Conservation (phyloP, 1,140 invertebrate species). For the Musca vetustissima region DNA sequence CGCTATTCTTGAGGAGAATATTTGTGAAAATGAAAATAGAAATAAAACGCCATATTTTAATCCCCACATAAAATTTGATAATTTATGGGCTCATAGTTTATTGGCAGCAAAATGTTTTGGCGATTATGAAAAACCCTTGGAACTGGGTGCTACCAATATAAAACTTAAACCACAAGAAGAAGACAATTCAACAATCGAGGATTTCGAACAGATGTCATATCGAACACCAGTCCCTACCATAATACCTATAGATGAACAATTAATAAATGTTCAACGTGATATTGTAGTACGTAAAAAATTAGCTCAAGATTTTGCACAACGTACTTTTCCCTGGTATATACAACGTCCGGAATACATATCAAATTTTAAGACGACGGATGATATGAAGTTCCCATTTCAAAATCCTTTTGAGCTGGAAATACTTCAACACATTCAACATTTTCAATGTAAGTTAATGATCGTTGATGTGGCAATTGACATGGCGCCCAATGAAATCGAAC, state of each 20-base stretch:
- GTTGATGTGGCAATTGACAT: slow-evolving; percentile 40
- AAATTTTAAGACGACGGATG: slow-evolving; percentile 30
- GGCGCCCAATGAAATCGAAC: slow-evolving; percentile 34
- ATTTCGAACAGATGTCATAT: neutral
- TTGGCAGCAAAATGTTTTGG: slow-evolving; percentile 37
- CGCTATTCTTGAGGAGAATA: slow-evolving; percentile 40
- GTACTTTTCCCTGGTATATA: slow-evolving; percentile 46
- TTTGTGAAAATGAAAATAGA: slow-evolving; percentile 35
- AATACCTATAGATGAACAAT: slow-evolving; percentile 28
- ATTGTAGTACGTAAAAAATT: slow-evolving; percentile 35
- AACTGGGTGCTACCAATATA: slow-evolving; percentile 30
- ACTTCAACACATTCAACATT: slow-evolving; percentile 33
- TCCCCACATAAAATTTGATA: slow-evolving; percentile 34
- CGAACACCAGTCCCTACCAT: slow-evolving; percentile 28
- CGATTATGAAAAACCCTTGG: slow-evolving; percentile 34
- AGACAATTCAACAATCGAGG: neutral
- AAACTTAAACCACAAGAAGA: slow-evolving; percentile 18
- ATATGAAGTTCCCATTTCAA: slow-evolving; percentile 28
- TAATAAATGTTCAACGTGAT: slow-evolving; percentile 8
- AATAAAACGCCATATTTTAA: slow-evolving; percentile 26
- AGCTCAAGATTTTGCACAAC: slow-evolving; percentile 42
- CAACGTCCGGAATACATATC: slow-evolving; percentile 34
- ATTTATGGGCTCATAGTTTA: slow-evolving; percentile 37
- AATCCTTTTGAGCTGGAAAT: slow-evolving; percentile 33
- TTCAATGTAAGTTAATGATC: slow-evolving; percentile 40